phyloP scores from a whole-genome alignment of 2,113 vertebrate genomes.

The Varanus salvator region DNA sequence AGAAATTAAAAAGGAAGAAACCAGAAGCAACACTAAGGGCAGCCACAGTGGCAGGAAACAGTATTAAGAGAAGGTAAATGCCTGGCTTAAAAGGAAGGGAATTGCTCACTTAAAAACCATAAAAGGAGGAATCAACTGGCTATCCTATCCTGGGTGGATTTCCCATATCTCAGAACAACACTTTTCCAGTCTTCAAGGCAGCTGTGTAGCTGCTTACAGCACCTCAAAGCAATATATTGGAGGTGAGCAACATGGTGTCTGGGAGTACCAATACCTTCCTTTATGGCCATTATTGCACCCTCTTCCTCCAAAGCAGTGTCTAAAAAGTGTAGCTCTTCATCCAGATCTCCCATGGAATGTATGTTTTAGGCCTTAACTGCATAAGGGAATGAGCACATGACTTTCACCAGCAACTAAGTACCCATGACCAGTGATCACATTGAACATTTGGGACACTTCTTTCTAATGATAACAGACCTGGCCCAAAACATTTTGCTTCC shows the following conservation, averaged over 20 bases:
- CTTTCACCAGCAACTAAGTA: conserved; percentile 51
- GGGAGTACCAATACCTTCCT: too few relatives aligned
- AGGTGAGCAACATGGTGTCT: too few relatives aligned
- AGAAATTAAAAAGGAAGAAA: too few relatives aligned
- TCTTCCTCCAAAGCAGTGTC: background rate
- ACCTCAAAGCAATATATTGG: too few relatives aligned
- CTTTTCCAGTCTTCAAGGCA: background rate
- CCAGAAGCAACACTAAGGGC: background rate
- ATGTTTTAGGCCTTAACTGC: conserved; percentile 45
- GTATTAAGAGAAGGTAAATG: background rate
- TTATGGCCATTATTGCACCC: too few relatives aligned
- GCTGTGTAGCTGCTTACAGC: background rate
- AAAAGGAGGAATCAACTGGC: background rate
- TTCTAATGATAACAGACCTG: too few relatives aligned
- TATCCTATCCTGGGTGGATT: background rate
- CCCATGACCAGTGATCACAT: conserved; percentile 32
- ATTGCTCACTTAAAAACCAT: too few relatives aligned
- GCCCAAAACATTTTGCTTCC: background rate
- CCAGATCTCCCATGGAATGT: conserved; percentile 11
- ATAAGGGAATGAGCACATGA: conserved; percentile 53
- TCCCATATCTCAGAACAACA: background rate
- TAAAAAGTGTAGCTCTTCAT: background rate
- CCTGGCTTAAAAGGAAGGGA: background rate
- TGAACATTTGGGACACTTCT: conserved; percentile 44
- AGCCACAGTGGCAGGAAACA: background rate